phyloP scores from a whole-genome alignment of 2,113 vertebrate species.

The Alethe castanea region DNA sequence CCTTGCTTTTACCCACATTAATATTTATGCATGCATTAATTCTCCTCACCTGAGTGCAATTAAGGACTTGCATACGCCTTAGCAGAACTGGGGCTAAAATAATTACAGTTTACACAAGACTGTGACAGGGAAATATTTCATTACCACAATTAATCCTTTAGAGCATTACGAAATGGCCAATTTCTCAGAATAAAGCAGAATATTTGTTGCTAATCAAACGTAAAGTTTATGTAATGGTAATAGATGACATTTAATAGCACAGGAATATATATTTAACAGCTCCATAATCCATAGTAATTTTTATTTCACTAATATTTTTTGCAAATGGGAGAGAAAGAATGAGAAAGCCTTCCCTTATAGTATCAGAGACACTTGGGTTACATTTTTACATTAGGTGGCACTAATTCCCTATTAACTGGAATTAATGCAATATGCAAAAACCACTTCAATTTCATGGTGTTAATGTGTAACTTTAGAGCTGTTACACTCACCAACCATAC shows the following conservation, averaged over 20 bases:
- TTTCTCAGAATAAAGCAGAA: conserved; percentile 10
- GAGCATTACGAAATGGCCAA: neutral
- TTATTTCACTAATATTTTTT: neutral
- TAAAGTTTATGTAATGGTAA: neutral
- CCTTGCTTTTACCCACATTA: neutral
- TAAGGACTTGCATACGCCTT: neutral
- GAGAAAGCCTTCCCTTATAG: neutral
- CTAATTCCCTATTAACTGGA: conserved; percentile 59
- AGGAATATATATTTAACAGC: neutral
- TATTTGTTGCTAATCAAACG: conserved; percentile 28
- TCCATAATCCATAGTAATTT: conserved; percentile 1
- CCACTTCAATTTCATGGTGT: neutral
- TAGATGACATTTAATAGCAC: neutral
- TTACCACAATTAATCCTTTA: conserved; percentile 10
- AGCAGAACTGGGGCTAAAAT: conserved; percentile 8
- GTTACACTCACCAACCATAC: neutral
- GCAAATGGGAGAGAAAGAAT: neutral
- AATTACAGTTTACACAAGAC: conserved; percentile 20
- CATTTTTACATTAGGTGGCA: conserved; percentile 69
- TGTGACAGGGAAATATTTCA: conserved; percentile 10
- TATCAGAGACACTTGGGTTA: neutral
- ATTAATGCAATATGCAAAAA: conserved; percentile 13
- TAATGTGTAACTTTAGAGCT: neutral
- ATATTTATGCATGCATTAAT: neutral
- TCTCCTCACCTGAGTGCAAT: conserved; percentile 7